Percentiles rank a stretch among this genome's conserved stretches.
Evolutionary conservation across 2,888 invertebrate genomes (phyloP).

Genomic region (Caenorhabditis sp.): DNA sequence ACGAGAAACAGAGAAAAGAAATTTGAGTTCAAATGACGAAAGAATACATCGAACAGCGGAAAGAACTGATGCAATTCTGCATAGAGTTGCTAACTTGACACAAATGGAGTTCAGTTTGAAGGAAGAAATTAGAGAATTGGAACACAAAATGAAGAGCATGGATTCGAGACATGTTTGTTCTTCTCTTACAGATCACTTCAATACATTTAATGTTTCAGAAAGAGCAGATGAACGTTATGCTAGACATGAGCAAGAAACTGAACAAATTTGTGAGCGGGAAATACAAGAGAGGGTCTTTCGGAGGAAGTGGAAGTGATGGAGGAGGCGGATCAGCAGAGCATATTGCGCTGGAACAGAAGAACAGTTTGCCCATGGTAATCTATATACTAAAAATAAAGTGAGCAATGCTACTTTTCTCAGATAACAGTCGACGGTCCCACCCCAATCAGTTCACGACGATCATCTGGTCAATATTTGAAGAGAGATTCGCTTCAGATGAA

Average conservation of each 20-base stretch:
- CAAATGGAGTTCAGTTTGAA: slow-evolving; percentile 72
- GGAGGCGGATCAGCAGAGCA: slow-evolving; percentile 33
- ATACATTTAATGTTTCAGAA: slow-evolving; percentile 51
- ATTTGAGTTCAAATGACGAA: slow-evolving; percentile 84
- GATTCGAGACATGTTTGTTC: slow-evolving; percentile 70
- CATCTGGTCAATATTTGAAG: slow-evolving; percentile 61
- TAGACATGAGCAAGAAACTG: slow-evolving; percentile 71
- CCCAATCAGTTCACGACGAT: slow-evolving; percentile 43
- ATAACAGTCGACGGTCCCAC: slow-evolving; percentile 59
- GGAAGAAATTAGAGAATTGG: slow-evolving; percentile 73
- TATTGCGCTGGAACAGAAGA: slow-evolving; percentile 3
- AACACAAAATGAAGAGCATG: slow-evolving; percentile 73
- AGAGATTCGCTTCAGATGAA: slow-evolving; percentile 60
- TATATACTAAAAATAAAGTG: background rate
- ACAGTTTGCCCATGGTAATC: slow-evolving; percentile 17
- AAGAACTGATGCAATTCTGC: slow-evolving; percentile 84
- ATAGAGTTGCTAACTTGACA: slow-evolving; percentile 78
- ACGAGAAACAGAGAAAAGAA: slow-evolving; percentile 89
- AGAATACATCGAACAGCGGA: slow-evolving; percentile 84
- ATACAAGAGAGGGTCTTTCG: slow-evolving; percentile 24
- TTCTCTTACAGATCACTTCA: too few species aligned
- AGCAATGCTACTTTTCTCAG: slow-evolving; percentile 8
- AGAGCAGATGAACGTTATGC: slow-evolving; percentile 72
- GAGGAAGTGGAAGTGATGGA: slow-evolving; percentile 54
- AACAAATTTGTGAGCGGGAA: slow-evolving; percentile 32